Evolutionary conservation across 2,888 invertebrate genomes (phyloP), one percentile per base, ranked within the genome.

Genomic region (Boloria selene): DNA sequence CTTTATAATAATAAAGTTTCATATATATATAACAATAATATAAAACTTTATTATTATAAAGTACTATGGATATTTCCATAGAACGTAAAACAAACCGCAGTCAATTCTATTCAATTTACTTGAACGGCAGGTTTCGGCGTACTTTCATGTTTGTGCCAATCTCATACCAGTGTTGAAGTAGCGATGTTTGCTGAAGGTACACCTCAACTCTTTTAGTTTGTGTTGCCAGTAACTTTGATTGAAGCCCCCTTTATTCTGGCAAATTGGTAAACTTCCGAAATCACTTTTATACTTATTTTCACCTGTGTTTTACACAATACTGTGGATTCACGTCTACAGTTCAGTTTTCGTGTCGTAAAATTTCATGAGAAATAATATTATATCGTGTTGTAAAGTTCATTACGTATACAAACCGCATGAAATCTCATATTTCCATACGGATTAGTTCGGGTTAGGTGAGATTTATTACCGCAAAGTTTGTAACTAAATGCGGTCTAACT

Each of bases 231-330:
- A 85, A 86, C 77, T 87, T 86, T 85, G 86, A 87, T 86, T 87
- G 86, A 82, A 86, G 83, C 85, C 84, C 86, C 85, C 88, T 88
- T 88, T 90, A 89, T 88, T 89, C 80, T 85, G 79, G 79, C 77
- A 86, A 88, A 88, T 88, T 88, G 87, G 83, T 78, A 79, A 83
- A 90, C 80, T 90, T 89, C 72, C 71, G 72, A 82, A 79, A 89
- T 88, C 86, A 85, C 81, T 88, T 88, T 90, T 85, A 84, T 86
- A 86, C 79, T 79, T 66, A 64, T 68, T 70, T 72, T 69, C 66
- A 74, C 65, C 45, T n/a, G 56, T 56, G 10, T 22, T 16, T 44
- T 26, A 45, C 45, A 56, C 56, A 56, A 56, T 56, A 45, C 16
- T 26, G 56, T 45, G 61, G 47, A 67, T 69, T 65, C 62, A 13